A percentile compares a stretch with the other conserved stretches of the same genome.
phyloP scores from a whole-genome alignment of 30 jellyfish, hydroid and myxozoan genomes.

The Hydractinia symbiolongicarpus region DNA sequence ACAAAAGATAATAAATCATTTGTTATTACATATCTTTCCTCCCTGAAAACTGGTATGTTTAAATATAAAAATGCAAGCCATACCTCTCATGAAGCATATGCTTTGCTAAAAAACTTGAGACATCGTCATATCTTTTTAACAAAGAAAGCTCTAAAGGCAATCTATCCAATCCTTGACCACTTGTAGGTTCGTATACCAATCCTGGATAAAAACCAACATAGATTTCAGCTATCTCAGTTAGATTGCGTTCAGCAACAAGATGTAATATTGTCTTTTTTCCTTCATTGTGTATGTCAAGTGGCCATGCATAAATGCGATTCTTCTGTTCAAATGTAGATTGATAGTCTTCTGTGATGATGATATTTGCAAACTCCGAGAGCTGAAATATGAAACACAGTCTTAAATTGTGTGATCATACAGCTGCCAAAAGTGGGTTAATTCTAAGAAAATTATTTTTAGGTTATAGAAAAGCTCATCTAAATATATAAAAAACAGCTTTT shows the following conservation, averaged over 20 bases:
- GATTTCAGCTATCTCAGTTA: constrained; percentile 38
- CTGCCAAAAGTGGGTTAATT: too few relatives aligned
- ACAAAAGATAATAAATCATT: not conserved
- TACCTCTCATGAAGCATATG: constrained; percentile 29
- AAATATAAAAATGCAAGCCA: not conserved
- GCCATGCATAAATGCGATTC: constrained; percentile 25
- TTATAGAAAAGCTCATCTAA: too few relatives aligned
- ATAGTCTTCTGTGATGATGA: constrained; percentile 14
- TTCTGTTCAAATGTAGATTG: not conserved
- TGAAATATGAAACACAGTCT: not conserved
- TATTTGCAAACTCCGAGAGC: constrained; percentile 18
- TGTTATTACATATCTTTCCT: not conserved
- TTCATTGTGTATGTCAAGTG: constrained; percentile 8
- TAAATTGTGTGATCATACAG: too few relatives aligned
- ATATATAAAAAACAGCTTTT: too few relatives aligned
- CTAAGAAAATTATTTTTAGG: too few relatives aligned
- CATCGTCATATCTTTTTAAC: constrained; percentile 47
- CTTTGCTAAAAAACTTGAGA: constrained; percentile 48
- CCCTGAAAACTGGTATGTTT: too few relatives aligned
- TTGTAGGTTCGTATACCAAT: constrained; percentile 37
- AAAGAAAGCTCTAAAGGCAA: constrained; percentile 61
- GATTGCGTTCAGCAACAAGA: constrained; percentile 65
- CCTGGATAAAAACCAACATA: constrained; percentile 51
- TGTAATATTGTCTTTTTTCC: constrained; percentile 54
- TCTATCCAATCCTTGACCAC: constrained; percentile 19